phyloP scores from a whole-genome alignment of 2,797 vertebrate species.

The Kryptopterus vitreolus region DNA sequence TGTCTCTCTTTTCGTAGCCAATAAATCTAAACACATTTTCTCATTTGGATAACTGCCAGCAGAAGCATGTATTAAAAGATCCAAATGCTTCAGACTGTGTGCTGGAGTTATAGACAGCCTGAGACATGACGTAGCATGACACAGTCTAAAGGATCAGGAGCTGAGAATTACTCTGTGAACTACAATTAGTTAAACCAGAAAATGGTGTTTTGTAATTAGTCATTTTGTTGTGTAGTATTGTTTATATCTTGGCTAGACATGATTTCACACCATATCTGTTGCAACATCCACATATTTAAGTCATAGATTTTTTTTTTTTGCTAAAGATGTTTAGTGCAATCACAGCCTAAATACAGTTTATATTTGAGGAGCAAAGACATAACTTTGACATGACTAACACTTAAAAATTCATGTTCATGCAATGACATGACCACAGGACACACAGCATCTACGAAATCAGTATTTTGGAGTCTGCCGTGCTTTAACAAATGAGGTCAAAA shows the following conservation, averaged over 20 bases:
- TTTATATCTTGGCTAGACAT: conserved; percentile 39
- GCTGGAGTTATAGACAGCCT: neutral
- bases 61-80: neutral
- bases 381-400: conserved; percentile 4
- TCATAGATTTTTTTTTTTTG: conserved; percentile 31
- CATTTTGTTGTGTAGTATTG: conserved; percentile 14
- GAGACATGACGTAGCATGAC: conserved; percentile 4
- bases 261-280: conserved; percentile 32
- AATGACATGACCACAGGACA: neutral
- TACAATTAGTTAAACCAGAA: neutral
- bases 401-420: neutral
- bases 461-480: neutral
- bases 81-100: conserved; percentile 7
- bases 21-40: conserved; percentile 22
- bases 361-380: conserved; percentile 2
- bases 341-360: conserved; percentile 7
- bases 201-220: conserved; percentile 13
- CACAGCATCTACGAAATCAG: conserved; percentile 2
- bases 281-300: neutral
- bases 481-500: neutral
- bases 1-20: neutral
- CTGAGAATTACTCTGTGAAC: neutral
- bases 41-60: neutral
- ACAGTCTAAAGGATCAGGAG: neutral
- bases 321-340: conserved; percentile 30